phyloP scores from a whole-genome alignment of 2,888 invertebrate species.

The Drosophila tripunctata region DNA sequence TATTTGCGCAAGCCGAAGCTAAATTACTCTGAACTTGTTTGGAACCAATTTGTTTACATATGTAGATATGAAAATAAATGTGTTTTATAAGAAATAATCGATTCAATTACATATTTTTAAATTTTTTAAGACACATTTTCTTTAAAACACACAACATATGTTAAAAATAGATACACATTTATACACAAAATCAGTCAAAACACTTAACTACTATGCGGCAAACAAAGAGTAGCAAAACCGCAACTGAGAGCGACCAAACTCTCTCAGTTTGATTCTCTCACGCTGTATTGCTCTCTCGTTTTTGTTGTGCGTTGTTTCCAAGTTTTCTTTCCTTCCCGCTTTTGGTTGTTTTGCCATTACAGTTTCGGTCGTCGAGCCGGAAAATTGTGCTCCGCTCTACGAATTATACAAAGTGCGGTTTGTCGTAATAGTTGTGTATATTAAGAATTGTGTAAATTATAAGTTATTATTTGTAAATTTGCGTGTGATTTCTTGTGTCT shows the following conservation, averaged over 20 bases:
- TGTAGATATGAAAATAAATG: too few species aligned
- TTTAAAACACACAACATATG: background rate
- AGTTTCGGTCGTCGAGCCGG: conserved; percentile 35
- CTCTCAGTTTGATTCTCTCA: background rate
- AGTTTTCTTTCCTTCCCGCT: conserved; percentile 31
- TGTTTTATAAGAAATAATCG: too few species aligned
- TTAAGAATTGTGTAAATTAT: conserved; percentile 24
- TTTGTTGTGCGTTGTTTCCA: conserved; percentile 1
- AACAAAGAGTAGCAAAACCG: background rate
- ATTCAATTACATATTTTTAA: too few species aligned
- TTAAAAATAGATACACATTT: too few species aligned
- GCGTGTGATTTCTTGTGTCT: conserved; percentile 2
- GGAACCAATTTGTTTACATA: too few species aligned
- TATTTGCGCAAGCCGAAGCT: background rate
- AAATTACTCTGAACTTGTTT: background rate
- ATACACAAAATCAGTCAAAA: background rate
- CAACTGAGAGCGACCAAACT: background rate
- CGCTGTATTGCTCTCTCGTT: conserved; percentile 3
- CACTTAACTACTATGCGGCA: background rate
- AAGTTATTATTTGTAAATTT: conserved; percentile 21
- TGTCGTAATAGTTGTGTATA: conserved; percentile 43
- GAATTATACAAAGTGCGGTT: conserved; percentile 8
- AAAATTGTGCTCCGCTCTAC: conserved; percentile 16
- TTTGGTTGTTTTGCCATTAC: conserved; percentile 20
- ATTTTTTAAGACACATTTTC: too few species aligned